Base-by-base conservation (phyloP, 2,797 vertebrate species). In the Molothrus aeneus region DNA sequence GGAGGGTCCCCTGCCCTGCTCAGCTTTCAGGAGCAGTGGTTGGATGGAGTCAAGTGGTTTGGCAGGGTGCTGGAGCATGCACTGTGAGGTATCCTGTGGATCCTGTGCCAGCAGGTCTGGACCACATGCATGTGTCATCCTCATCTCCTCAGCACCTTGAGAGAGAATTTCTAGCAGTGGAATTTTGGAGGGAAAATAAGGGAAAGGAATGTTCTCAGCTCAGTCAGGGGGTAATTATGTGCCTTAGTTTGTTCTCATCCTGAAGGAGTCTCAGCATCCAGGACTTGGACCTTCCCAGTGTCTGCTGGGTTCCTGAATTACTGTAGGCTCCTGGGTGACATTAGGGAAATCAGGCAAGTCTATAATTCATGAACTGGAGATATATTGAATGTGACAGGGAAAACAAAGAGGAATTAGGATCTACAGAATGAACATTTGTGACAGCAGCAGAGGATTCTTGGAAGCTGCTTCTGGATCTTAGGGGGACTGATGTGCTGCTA, bases 321-420 rank as follows among this genome's bases (percentile, higher is more conserved):
- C 88, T 80, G 53, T 3, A 25, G 53, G 5, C 86, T 82, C 54
- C 36, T 73, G 74, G 40, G 68, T 54, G 26, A 60, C 0, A 2
- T 64, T 38, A 66, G 79, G 64, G 65, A 94, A 82, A 82, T 85
- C 64, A 77, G 45, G 78, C 56, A 69, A 88, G 79, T 80, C 60
- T 70, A 12, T 89, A 80, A 93, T 86, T 91, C 38, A 69, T 91
- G 75, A 80, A n/a, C 3, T 0, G 15, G 91, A 89, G 79, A 80
- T 24, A 18, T 24, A 87, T 74, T 53, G 79, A 77, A 71, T 64
- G 75, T 82, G 95, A 70, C 88, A 74, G 61, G 74, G 79, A 66
- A 79, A 93, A 88, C 83, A 81, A 59, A 43, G 47, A 60, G 43
- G 82, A 82, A 85, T 93, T 10, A 84, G 87, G 85, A 78, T 53